Evolutionary conservation across 2,888 invertebrate species (phyloP).

Genomic region (Andricus curvator): DNA sequence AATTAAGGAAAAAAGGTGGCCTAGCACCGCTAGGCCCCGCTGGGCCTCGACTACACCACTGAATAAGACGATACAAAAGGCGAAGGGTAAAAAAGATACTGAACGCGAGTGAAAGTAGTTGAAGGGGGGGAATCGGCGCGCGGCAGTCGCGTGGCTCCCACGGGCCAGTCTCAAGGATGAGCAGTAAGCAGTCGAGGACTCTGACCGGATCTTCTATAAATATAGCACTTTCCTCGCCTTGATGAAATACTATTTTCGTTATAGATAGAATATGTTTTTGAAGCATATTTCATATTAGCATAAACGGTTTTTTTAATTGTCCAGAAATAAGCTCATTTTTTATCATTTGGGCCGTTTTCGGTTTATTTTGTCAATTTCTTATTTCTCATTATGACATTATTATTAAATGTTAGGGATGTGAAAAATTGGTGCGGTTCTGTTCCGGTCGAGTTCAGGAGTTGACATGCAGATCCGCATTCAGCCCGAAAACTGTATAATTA

Average conservation of each 20-base stretch:
- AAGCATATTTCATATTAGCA: background rate
- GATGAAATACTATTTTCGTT: slow-evolving; percentile 19
- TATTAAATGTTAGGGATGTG: no score
- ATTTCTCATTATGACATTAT: no score
- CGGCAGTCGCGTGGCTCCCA: slow-evolving; percentile 75
- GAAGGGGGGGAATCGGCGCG: slow-evolving; percentile 67
- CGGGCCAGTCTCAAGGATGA: slow-evolving; percentile 64
- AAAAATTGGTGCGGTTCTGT: no score
- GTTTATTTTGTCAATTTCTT: no score
- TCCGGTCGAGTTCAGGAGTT: no score
- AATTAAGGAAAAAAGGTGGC: no score
- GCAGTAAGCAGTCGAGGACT: background rate
- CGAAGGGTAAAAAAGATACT: slow-evolving; percentile 49
- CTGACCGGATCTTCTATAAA: slow-evolving; percentile 29
- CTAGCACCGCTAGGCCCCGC: no score
- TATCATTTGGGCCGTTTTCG: no score
- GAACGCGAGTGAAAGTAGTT: slow-evolving; percentile 42
- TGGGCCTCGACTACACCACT: no score
- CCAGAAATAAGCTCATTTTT: no score
- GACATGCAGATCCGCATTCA: no score
- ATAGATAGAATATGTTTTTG: background rate
- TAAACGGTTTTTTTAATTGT: background rate
- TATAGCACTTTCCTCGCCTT: slow-evolving; percentile 15
- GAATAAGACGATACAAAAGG: slow-evolving; percentile 42
- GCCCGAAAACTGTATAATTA: no score